Base-by-base conservation (phyloP, 2,888 invertebrate species). In the Cynaeus angustus region DNA sequence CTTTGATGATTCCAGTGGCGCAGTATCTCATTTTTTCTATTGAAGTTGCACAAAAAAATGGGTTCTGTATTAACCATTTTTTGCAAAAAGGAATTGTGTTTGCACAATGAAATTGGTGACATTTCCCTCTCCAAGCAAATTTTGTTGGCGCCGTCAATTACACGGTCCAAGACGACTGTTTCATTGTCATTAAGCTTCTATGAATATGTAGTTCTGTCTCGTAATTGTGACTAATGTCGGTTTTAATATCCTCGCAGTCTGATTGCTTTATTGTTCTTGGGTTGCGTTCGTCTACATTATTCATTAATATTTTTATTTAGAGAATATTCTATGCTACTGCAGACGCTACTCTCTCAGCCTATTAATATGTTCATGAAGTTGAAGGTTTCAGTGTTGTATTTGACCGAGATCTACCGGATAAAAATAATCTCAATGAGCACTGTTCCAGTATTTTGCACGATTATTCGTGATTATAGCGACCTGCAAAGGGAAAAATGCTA, bases 181-280 rank as follows among this genome's bases (percentile, higher is more conserved):
- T 43, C 41, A 53, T 64, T 53, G 21, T 21, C 30, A 41, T 43
- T 43, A 64, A 28, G 64, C 28, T 56, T 12, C 37, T 58, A 64
- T 55, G 68, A 68, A 70, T 74, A 75, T 74, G 74, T 75, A 71
- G 66, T 74, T 74, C 75, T 71, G 73, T 74, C 76, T 75, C 72
- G 77, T 78, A 77, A 79, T 79, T 79, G 76, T 78, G 77, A 80
- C 78, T 78, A 78, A 79, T 79, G 77, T 71, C 66, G 72, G 77
- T 78, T 77, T 79, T 78, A 79, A 77, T 78, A 76, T 77, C 74
- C 58, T 71, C 65, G 70, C 74, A 76, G 77, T 72, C 75, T 77
- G 79, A 79, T 79, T 79, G 74, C 76, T 75, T 73, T 75, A 76
- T 79, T 79, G 76, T 78, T 79, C 77, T 78, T 74, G 72, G 69